Conservation (phyloP, 2,888 invertebrate species). For the Brachyopa scutellaris region DNA sequence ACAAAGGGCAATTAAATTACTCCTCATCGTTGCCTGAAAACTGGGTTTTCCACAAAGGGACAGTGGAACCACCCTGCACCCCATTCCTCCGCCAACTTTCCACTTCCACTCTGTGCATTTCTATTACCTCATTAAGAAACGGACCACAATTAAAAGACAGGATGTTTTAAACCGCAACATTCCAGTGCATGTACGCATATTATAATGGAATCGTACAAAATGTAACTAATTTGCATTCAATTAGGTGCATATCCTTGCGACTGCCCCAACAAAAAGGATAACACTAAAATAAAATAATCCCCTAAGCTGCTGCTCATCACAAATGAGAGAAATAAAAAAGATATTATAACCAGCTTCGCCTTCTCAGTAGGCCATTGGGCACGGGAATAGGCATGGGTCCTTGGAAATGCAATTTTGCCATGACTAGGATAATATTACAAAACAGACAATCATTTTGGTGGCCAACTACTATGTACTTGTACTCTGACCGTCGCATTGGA, state of each 20-base stretch:
- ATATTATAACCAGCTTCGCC: constrained; percentile 4
- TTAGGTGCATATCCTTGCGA: constrained; percentile 47
- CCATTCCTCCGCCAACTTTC: not conserved
- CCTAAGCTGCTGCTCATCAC: not conserved
- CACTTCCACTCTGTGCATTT: constrained; percentile 24
- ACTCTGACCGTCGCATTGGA: not conserved
- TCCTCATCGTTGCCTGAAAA: constrained; percentile 3
- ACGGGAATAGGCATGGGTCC: constrained; percentile 16
- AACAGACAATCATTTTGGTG: not conserved
- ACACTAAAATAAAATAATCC: not conserved
- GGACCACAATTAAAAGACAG: constrained; percentile 52
- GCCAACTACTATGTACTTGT: not conserved
- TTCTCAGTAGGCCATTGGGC: not conserved
- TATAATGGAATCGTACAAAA: constrained; percentile 62
- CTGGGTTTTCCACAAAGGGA: not conserved
- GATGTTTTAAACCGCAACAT: constrained; percentile 32
- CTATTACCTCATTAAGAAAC: constrained; percentile 59
- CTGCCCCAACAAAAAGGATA: constrained; percentile 20
- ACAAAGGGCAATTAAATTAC: constrained; percentile 65
- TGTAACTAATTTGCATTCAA: constrained; percentile 71
- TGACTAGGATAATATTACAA: not conserved
- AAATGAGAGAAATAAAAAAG: constrained; percentile 45
- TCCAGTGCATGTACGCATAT: constrained; percentile 60
- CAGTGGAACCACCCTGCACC: not conserved
- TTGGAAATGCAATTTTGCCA: constrained; percentile 22